Percentiles rank a stretch among this genome's conserved stretches.
These are phyloP conservation scores for Balaenoptera acutorostrata DNA, from an alignment of 2,113 vertebrate genomes.

Conservation along the genomic window DNA sequence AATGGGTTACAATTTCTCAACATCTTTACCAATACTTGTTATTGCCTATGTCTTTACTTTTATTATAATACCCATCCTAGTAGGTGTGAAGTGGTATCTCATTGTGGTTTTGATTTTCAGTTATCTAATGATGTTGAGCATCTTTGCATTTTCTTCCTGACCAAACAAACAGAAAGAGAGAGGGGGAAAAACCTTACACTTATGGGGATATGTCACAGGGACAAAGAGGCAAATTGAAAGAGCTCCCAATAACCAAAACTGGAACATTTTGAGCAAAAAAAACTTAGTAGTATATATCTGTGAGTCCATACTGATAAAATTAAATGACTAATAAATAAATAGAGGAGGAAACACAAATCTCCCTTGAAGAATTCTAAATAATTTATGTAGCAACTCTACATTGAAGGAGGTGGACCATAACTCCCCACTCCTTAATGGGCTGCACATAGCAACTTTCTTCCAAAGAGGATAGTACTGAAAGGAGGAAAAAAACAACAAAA, in stretches of 20 bases:
- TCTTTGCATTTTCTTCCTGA: neutral
- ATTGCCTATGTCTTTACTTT: neutral
- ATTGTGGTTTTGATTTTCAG: neutral
- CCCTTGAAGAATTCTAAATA: neutral
- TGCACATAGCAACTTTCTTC: neutral
- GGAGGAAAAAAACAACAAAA: too few species aligned
- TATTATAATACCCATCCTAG: neutral
- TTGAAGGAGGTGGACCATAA: neutral
- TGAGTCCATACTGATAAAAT: neutral
- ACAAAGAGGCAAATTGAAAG: neutral
- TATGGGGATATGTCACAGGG: neutral
- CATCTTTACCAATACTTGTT: neutral
- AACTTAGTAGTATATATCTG: neutral
- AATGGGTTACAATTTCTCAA: neutral
- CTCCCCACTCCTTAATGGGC: neutral
- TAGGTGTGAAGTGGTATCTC: neutral
- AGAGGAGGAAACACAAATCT: neutral
- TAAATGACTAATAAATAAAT: neutral
- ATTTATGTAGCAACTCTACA: neutral
- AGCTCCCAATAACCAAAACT: neutral
- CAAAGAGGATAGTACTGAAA: neutral
- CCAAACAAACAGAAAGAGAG: neutral
- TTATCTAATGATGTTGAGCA: neutral
- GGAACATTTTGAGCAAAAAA: neutral
- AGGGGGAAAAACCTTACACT: neutral